A percentile compares a stretch with the other conserved stretches of the same genome.
Evolutionary conservation across 2,888 invertebrate species (phyloP).

Genomic region (Cosmia trapezina): DNA sequence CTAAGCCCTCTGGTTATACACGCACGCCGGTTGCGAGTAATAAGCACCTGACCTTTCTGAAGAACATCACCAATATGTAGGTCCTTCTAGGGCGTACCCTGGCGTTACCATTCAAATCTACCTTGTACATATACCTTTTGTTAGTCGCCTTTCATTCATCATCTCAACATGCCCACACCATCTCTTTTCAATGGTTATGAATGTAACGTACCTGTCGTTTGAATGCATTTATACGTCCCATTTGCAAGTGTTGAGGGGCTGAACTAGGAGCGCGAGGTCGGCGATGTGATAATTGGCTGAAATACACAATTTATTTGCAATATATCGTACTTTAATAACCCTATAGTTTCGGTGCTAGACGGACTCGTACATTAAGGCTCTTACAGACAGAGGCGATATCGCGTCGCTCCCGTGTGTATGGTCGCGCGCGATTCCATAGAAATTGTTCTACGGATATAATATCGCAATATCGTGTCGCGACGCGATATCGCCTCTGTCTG

Average conservation of each 20-base stretch:
- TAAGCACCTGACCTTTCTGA: neutral
- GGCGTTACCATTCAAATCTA: neutral
- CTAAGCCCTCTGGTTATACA: too few species aligned
- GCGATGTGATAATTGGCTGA: slow-evolving; percentile 15
- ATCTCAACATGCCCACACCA: neutral
- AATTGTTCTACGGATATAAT: too few species aligned
- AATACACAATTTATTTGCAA: neutral
- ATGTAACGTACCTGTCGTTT: neutral
- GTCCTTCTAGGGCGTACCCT: neutral
- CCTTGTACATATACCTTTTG: neutral
- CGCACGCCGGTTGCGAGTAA: neutral
- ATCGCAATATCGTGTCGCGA: too few species aligned
- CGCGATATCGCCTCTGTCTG: too few species aligned
- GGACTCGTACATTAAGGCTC: too few species aligned
- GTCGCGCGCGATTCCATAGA: too few species aligned
- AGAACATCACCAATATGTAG: neutral
- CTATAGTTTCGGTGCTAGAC: neutral
- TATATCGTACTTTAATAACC: neutral
- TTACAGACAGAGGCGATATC: too few species aligned
- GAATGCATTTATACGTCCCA: neutral
- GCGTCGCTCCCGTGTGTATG: too few species aligned
- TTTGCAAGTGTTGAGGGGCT: slow-evolving; percentile 25
- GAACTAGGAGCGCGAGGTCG: slow-evolving; percentile 1
- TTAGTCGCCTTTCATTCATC: neutral
- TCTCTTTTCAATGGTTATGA: neutral